Percentiles rank a stretch among this genome's conserved stretches.
These are phyloP conservation scores for Drosophila leontia DNA, from an alignment of 1,140 invertebrate species.

Conservation along the genomic window DNA sequence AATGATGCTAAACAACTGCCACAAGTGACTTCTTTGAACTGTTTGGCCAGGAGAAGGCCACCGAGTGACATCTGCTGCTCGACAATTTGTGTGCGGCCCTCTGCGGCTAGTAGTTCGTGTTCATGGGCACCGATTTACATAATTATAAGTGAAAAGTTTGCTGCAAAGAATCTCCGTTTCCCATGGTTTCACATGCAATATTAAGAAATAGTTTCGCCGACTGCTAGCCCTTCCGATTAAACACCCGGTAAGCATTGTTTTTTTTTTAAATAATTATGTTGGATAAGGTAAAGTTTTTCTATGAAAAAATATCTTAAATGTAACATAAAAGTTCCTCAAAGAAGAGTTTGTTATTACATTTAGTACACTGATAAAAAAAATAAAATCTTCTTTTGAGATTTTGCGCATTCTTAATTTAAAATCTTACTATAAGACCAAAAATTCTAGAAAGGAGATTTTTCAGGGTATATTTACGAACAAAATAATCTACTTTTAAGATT, in stretches of 20 bases:
- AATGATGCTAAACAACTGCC: slow-evolving; percentile 35
- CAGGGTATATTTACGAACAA: too few relatives aligned
- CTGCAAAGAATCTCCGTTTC: slow-evolving; percentile 6
- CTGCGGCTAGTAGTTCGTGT: slow-evolving; percentile 63
- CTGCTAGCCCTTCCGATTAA: neutral
- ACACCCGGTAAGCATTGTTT: neutral
- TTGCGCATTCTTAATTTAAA: too few relatives aligned
- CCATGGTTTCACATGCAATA: slow-evolving; percentile 1
- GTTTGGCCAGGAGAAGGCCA: slow-evolving; percentile 32
- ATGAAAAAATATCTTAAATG: neutral
- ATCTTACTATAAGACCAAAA: too few relatives aligned
- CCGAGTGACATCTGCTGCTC: slow-evolving; percentile 69
- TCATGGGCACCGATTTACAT: slow-evolving; percentile 65
- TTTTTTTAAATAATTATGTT: neutral
- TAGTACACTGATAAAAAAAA: too few relatives aligned
- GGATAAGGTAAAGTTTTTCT: neutral
- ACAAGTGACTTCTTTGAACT: slow-evolving; percentile 52
- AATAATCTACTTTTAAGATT: too few relatives aligned
- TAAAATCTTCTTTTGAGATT: too few relatives aligned
- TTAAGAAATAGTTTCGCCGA: slow-evolving; percentile 19
- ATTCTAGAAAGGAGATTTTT: too few relatives aligned
- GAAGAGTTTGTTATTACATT: neutral
- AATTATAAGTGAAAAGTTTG: slow-evolving; percentile 65
- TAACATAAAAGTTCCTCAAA: neutral
- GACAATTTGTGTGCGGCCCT: slow-evolving; percentile 66